Percentiles rank a stretch among this genome's conserved stretches.
phyloP scores from a whole-genome alignment of 2,888 invertebrate species.

The Drosophila limbata region DNA sequence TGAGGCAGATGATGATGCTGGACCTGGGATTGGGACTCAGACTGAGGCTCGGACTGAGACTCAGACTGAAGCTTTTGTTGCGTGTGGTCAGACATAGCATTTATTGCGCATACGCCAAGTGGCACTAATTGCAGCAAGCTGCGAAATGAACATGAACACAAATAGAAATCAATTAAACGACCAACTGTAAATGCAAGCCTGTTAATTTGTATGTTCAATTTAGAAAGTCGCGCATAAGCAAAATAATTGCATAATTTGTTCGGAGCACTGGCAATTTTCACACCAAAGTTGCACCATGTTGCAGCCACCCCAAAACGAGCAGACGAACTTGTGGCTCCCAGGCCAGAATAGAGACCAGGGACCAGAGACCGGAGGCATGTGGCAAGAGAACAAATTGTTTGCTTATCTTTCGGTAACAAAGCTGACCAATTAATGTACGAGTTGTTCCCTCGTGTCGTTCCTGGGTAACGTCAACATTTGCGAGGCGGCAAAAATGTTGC shows the following conservation, averaged over 20 bases:
- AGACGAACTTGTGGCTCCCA: conserved; percentile 38
- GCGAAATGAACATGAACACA: conserved; percentile 26
- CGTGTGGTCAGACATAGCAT: conserved; percentile 65
- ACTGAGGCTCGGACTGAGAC: not conserved
- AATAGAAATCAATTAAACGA: conserved; percentile 58
- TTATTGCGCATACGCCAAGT: conserved; percentile 77
- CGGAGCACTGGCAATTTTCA: conserved; percentile 55
- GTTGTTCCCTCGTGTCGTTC: conserved; percentile 10
- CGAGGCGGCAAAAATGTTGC: conserved; percentile 69
- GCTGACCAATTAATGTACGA: conserved; percentile 81
- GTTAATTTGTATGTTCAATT: conserved; percentile 58
- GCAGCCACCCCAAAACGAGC: conserved; percentile 7
- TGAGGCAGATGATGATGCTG: conserved; percentile 5
- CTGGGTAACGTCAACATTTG: conserved; percentile 53
- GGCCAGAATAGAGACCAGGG: conserved; percentile 2
- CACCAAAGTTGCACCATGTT: conserved; percentile 42
- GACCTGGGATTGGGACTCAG: not conserved
- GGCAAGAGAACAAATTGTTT: conserved; percentile 67
- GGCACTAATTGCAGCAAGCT: conserved; percentile 61
- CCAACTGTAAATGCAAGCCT: conserved; percentile 63
- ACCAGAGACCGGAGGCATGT: conserved; percentile 1
- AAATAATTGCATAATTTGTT: conserved; percentile 73
- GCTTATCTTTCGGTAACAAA: conserved; percentile 70
- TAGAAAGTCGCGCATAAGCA: conserved; percentile 71
- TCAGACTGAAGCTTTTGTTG: conserved; percentile 9